Percentiles rank a stretch among this genome's conserved stretches.
Conservation (phyloP, 1,140 invertebrate species). For the Apis mellifera region Amel_HAv3.1 CM009936.2:16697001-16697500, state of each 20-base stretch:
- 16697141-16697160: neutral
- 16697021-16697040: constrained; percentile 14
- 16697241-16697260: neutral
- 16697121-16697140: neutral
- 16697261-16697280: neutral
- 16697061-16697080: constrained; percentile 2
- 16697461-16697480: no score
- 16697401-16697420: no score
- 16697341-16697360: no score
- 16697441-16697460: no score
- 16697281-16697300: neutral
- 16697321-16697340: neutral
- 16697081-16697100: no score
- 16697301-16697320: neutral
- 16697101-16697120: neutral
- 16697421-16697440: no score
- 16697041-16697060: constrained; percentile 29
- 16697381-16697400: neutral
- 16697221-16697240: neutral
- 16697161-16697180: neutral
- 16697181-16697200: neutral
- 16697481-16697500: no score
- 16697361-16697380: neutral
- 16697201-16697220: neutral
- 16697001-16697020: constrained; percentile 30